Conservation (phyloP, 1,140 invertebrate species). For the Drosophila hydei region DNA sequence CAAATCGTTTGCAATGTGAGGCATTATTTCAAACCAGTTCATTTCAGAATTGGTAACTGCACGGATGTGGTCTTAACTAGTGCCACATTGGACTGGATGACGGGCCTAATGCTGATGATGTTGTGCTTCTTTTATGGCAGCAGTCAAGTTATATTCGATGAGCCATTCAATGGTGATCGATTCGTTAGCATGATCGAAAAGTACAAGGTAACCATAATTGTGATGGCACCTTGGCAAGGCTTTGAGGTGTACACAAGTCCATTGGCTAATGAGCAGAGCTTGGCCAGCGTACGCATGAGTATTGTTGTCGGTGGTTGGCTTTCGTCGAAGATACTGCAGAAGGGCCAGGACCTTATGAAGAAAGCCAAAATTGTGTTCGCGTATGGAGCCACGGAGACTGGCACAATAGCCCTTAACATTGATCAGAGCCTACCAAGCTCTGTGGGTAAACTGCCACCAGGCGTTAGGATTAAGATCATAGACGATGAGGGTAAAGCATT, state of each 20-base stretch:
- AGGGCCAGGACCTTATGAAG: slow-evolving; percentile 40
- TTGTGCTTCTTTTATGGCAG: slow-evolving; percentile 43
- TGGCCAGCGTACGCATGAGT: slow-evolving; percentile 25
- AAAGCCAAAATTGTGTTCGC: slow-evolving; percentile 41
- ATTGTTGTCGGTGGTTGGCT: slow-evolving; percentile 56
- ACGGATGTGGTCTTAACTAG: slow-evolving; percentile 54
- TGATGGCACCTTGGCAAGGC: slow-evolving; percentile 63
- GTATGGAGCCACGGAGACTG: slow-evolving; percentile 66
- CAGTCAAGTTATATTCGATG: slow-evolving; percentile 50
- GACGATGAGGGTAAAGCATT: slow-evolving; percentile 60
- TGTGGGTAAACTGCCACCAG: slow-evolving; percentile 49
- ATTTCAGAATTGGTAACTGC: slow-evolving; percentile 36
- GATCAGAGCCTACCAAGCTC: slow-evolving; percentile 44
- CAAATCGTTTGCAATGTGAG: no score
- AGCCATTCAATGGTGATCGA: slow-evolving; percentile 50
- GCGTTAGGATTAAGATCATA: slow-evolving; percentile 74
- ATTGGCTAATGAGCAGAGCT: slow-evolving; percentile 26
- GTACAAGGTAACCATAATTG: slow-evolving; percentile 54
- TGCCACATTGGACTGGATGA: slow-evolving; percentile 60
- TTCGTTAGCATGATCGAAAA: slow-evolving; percentile 41
- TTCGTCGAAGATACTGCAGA: slow-evolving; percentile 30
- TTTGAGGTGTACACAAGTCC: slow-evolving; percentile 61
- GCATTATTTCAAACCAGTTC: neutral
- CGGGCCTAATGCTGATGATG: slow-evolving; percentile 54
- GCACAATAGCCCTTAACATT: slow-evolving; percentile 32